These are phyloP conservation scores for Digitonthophagus gazella DNA, from an alignment of 2,888 invertebrate species.

Conservation along the genomic window DNA sequence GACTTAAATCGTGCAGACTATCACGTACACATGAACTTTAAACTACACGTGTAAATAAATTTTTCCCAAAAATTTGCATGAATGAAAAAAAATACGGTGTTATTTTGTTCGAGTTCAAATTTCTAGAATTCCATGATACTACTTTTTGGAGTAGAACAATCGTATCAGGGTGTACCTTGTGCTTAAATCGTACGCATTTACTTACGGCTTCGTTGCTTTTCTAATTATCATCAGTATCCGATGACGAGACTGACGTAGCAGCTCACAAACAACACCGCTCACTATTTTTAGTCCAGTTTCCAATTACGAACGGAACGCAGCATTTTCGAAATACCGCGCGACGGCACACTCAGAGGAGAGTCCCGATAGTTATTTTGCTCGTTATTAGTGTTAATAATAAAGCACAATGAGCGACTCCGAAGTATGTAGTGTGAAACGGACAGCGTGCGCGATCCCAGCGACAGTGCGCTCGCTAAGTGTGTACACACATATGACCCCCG, in stretches of 20 bases:
- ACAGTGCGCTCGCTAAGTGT: conserved; percentile 14
- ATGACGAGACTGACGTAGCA: conserved; percentile 11
- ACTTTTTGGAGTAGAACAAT: background rate
- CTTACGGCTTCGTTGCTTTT: conserved; percentile 8
- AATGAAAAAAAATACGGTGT: too few species aligned
- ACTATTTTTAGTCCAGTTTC: conserved; percentile 6
- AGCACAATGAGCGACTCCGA: conserved; percentile 2
- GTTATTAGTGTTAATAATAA: background rate
- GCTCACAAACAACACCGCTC: conserved; percentile 6
- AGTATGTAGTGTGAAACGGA: background rate
- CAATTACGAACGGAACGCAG: background rate
- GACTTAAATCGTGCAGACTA: too few species aligned
- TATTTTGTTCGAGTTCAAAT: too few species aligned
- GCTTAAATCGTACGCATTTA: background rate
- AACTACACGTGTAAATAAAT: too few species aligned
- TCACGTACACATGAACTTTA: too few species aligned
- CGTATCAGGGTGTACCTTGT: background rate
- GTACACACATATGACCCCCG: conserved; percentile 27
- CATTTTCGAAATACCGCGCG: background rate
- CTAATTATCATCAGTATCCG: conserved; percentile 14
- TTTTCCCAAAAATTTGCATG: too few species aligned
- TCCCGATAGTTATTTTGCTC: background rate
- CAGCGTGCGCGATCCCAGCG: conserved; percentile 3
- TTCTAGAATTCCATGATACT: background rate
- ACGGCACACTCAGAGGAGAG: background rate